phyloP scores from a whole-genome alignment of 2,888 invertebrate genomes.

The Troglohyphantes excavatus region DNA sequence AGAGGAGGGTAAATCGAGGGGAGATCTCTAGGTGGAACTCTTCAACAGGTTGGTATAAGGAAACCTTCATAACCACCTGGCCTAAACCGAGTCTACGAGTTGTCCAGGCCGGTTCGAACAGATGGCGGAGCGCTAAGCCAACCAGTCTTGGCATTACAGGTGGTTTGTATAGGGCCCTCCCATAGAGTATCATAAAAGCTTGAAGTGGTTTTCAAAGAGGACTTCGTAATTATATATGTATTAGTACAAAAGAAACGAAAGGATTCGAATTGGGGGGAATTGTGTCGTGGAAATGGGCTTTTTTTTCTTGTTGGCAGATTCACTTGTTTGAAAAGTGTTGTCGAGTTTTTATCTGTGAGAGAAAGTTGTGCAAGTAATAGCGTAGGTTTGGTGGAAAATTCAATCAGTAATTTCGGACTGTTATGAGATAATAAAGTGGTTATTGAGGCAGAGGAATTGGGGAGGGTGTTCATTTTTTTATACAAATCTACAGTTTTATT shows the following conservation, averaged over 20 bases:
- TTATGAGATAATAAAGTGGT: too few relatives aligned
- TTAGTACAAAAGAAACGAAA: conserved; percentile 47
- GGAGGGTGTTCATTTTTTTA: too few relatives aligned
- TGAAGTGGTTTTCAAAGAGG: conserved; percentile 27
- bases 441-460: too few relatives aligned
- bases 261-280: conserved; percentile 21
- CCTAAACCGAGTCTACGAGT: conserved; percentile 30
- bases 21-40: conserved; percentile 51
- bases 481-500: too few relatives aligned
- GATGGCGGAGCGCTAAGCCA: conserved; percentile 55
- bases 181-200: conserved; percentile 28
- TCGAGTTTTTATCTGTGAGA: too few relatives aligned
- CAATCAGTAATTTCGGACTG: too few relatives aligned
- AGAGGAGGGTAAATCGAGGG: conserved; percentile 59
- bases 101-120: conserved; percentile 44
- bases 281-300: not conserved
- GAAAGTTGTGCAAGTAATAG: too few relatives aligned
- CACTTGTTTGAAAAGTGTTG: too few relatives aligned
- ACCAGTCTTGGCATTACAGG: conserved; percentile 61
- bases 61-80: conserved; percentile 64
- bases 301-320: not conserved
- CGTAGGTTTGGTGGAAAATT: too few relatives aligned
- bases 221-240: conserved; percentile 37
- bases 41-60: conserved; percentile 63
- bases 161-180: conserved; percentile 20